These are phyloP conservation scores for Deilephila elpenor DNA, from an alignment of 2,888 invertebrate species.

Conservation along the genomic window DNA sequence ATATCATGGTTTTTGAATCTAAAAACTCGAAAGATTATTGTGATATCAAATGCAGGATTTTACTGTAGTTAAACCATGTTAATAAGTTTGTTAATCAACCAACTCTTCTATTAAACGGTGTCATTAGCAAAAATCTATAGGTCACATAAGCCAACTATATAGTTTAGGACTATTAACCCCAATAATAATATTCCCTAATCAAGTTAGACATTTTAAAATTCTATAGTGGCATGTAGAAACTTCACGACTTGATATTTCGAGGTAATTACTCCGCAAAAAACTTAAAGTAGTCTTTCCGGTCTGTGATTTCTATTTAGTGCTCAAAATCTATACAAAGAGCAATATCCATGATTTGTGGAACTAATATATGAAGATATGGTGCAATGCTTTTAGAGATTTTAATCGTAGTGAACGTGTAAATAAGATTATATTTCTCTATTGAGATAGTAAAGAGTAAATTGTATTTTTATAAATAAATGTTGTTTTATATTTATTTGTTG, in stretches of 20 bases:
- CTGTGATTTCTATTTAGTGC: not conserved
- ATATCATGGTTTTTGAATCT: no score
- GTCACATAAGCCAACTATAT: no score
- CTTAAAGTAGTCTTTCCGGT: not conserved
- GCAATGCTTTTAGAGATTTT: constrained; percentile 60
- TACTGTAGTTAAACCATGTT: no score
- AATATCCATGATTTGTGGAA: not conserved
- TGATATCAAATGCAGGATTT: no score
- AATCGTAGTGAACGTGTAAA: constrained; percentile 60
- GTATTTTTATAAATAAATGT: constrained; percentile 74
- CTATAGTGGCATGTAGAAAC: not conserved
- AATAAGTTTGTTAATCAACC: no score
- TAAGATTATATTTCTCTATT: constrained; percentile 73
- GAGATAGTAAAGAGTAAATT: constrained; percentile 71
- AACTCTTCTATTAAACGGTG: no score
- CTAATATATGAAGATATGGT: constrained; percentile 43
- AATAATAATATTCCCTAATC: no score
- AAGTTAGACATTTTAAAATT: no score
- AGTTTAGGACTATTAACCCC: no score
- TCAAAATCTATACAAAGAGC: constrained; percentile 9
- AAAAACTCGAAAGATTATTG: no score
- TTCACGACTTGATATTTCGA: no score
- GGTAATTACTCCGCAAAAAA: not conserved
- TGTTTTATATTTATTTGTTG: constrained; percentile 45
- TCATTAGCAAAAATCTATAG: no score